Evolutionary conservation across 2,797 vertebrate species (phyloP).

Genomic region (Fistularia tabacaria): DNA sequence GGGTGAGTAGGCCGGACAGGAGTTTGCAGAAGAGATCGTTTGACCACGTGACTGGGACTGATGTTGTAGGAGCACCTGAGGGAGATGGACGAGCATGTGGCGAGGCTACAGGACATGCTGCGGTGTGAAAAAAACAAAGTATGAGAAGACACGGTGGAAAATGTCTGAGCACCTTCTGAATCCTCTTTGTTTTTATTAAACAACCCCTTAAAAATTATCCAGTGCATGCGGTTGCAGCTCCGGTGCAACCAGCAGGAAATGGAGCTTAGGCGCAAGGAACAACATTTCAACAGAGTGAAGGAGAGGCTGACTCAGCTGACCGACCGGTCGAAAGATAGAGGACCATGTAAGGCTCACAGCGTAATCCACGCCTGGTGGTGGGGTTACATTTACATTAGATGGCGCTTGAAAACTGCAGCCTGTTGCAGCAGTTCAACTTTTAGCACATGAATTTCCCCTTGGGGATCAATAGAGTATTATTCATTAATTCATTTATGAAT

Average conservation of each 20-base stretch:
- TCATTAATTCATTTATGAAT: background rate
- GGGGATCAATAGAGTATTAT: too few species aligned
- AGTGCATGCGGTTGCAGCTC: conserved; percentile 63
- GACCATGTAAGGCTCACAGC: conserved; percentile 47
- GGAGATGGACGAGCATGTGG: conserved; percentile 61
- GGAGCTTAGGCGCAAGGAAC: conserved; percentile 66
- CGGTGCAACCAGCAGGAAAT: conserved; percentile 61
- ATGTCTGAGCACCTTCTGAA: background rate
- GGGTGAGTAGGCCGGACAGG: conserved; percentile 35
- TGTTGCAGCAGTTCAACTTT: background rate
- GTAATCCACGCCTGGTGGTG: background rate
- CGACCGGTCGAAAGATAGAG: conserved; percentile 52
- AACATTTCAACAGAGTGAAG: conserved; percentile 58
- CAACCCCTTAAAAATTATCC: background rate
- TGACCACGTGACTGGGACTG: background rate
- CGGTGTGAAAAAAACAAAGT: conserved; percentile 65
- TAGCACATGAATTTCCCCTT: background rate
- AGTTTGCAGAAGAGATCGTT: background rate
- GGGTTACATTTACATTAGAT: background rate
- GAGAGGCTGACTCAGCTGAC: conserved; percentile 62
- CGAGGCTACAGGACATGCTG: conserved; percentile 66
- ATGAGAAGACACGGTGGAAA: background rate
- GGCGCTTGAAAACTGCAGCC: background rate
- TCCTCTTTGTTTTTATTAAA: background rate
- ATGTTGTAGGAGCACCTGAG: conserved; percentile 58